phyloP scores from a whole-genome alignment of 2,797 vertebrate genomes.

The Hoplostethus mediterraneus region DNA sequence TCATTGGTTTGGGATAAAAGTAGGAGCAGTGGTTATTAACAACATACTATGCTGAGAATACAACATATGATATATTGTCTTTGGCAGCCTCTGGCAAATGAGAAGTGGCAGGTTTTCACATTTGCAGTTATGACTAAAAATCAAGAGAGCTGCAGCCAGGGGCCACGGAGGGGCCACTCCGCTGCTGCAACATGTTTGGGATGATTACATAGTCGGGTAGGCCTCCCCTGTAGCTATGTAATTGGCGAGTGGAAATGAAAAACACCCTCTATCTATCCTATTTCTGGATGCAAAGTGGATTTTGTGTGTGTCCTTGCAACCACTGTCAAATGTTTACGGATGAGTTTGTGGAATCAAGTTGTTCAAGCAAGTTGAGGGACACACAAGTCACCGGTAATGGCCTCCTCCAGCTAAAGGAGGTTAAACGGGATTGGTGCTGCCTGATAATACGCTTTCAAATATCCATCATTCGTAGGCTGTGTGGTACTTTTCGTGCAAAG shows the following conservation, averaged over 20 bases:
- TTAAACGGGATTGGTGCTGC: neutral
- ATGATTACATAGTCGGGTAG: slow-evolving; percentile 71
- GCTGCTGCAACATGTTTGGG: slow-evolving; percentile 63
- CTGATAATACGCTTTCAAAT: slow-evolving; percentile 8
- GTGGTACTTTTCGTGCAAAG: neutral
- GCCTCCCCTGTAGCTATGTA: slow-evolving; percentile 56
- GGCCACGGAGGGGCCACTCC: slow-evolving; percentile 55
- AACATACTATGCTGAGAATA: neutral
- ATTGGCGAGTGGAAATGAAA: slow-evolving; percentile 55
- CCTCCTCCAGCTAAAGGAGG: slow-evolving; percentile 23
- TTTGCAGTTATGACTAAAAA: slow-evolving; percentile 25
- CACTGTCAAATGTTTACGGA: slow-evolving; percentile 46
- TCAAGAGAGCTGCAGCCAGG: slow-evolving; percentile 40
- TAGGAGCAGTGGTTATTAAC: slow-evolving; percentile 12
- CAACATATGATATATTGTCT: slow-evolving; percentile 20
- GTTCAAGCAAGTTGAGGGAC: slow-evolving; percentile 38
- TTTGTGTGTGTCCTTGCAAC: slow-evolving; percentile 24
- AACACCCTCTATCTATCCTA: slow-evolving; percentile 12
- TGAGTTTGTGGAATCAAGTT: slow-evolving; percentile 44
- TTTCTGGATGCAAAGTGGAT: slow-evolving; percentile 48
- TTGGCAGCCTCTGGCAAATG: slow-evolving; percentile 26
- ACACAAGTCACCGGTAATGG: slow-evolving; percentile 6
- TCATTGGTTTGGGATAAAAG: neutral
- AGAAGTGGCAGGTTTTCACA: slow-evolving; percentile 43
- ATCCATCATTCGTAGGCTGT: neutral